Evolutionary conservation across 2,797 vertebrate species (phyloP), one percentile per base, ranked within the genome.

Genomic region (Syngnathus rostellatus): DNA sequence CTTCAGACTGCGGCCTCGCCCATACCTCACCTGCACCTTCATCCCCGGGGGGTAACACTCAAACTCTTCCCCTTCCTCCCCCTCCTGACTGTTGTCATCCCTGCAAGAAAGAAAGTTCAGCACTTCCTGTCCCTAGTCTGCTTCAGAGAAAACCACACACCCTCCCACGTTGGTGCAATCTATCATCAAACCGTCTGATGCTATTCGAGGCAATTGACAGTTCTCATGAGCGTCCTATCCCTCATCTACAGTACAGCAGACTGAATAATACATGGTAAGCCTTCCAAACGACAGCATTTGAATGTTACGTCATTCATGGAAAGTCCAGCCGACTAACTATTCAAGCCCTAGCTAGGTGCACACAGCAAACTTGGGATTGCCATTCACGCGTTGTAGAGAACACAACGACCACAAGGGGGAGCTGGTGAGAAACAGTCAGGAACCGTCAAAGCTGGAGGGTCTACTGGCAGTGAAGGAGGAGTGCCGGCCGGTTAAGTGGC

Each of bases 11-110:
- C 90, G 90, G 88, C 88, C 91, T 88, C 91, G 90, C 87, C 92
- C 92, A 91, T 93, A 93, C 89, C 92, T 93, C 91, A 93, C 92
- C 90, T 93, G 92, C 90, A 93, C 92, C 91, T 92, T 93, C 91
- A 93, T 92, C 90, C 92, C 92, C 87, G 92, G 90, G 87, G 91
- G 91, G 88, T 91, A 93, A 91, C 91, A 92, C 89, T 93, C 91
- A 92, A 91, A 92, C 88, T 93, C 90, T 82, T 92, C 90, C 90
- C 91, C 91, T 88, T 92, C 91, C 89, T 92, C 89, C 91, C 91
- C 88, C 86, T 90, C 92, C 91, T 93, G 88, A 92, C 90, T 92
- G 92, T 91, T 93, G 90, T 90, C 91, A 92, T 91, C 89, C 91
- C 91, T 92, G 91, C 86, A 93, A 93, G 90, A 93, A 91, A 92